Conservation (phyloP, 2,113 vertebrate species). For the Burhinus bistriatus region DNA sequence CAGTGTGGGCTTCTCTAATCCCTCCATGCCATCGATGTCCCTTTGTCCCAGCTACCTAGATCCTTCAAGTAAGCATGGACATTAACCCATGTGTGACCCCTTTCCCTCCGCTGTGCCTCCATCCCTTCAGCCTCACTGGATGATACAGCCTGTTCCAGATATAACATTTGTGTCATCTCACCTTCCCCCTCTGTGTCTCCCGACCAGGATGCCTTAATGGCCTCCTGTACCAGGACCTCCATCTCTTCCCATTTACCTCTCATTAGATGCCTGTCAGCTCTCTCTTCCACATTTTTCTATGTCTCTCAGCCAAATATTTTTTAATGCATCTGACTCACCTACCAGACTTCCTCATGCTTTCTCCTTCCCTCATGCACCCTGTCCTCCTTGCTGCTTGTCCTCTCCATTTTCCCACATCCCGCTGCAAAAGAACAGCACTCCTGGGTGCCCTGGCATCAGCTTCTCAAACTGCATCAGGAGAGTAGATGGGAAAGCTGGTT, state of each 20-base stretch:
- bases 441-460: accelerated
- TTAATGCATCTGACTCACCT: not conserved
- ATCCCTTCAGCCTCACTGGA: not conserved
- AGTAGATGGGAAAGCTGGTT: not conserved
- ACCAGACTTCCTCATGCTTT: not conserved
- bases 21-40: not conserved
- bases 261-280: not conserved
- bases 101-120: not conserved
- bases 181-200: not conserved
- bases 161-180: not conserved
- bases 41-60: no score
- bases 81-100: not conserved
- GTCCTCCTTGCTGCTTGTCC: not conserved
- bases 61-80: not conserved
- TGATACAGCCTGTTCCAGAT: not conserved
- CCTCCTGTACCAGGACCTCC: not conserved
- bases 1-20: not conserved
- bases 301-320: not conserved
- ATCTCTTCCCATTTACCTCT: not conserved
- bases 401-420: not conserved
- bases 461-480: not conserved
- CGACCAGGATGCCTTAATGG: not conserved
- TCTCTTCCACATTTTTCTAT: not conserved
- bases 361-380: not conserved
- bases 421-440: not conserved